Base-by-base conservation (phyloP, 2,113 vertebrate species). In the Pluvianellus socialis region DNA sequence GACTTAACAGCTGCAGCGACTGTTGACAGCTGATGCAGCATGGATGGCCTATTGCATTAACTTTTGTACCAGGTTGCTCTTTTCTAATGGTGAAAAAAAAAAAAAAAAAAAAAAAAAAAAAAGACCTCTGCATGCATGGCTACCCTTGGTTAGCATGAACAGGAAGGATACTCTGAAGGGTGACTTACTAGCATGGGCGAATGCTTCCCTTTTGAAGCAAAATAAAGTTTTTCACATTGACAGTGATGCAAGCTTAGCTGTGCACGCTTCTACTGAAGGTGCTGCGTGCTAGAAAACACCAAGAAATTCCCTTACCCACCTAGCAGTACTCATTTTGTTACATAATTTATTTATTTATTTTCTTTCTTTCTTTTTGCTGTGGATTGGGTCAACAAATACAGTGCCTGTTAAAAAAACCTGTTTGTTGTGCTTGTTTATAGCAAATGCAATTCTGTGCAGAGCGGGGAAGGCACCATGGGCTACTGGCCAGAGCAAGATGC, bases 121-220 rank as follows among this genome's bases (percentile, higher is more conserved):
- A 12, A 95, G 16, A 65, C 30, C n/a, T 58, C 84, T 97, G 94
- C 86, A 98, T 50, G 98, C 98, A 96, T 98, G 98, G 88, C 28
- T 97, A 97, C 97, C 92, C 97, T 97, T 94, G 97, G 96, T 90
- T 96, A 91, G 90, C 93, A 85, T 0, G 75, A 98, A 96, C 96
- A 98, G 97, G 97, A 98, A 98, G 96, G 96, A 65, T 92, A 91
- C 95, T 94, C 92, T 91, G 94, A 96, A 95, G 94, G 85, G 80
- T 79, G 83, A 81, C 76, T 93, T 63, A 65, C 33, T 70, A 85
- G 67, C 91, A 89, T 30, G 67, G 90, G 81, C 27, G 5, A 95
- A 76, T 59, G 77, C 62, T 74, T 95, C 75, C 74, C 88, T 90
- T 79, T 35, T 72, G 72, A 96, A 96, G 79, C 68, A 94, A 45